Conservation (phyloP, 2,113 vertebrate genomes). For the Perognathus longimembris region DNA sequence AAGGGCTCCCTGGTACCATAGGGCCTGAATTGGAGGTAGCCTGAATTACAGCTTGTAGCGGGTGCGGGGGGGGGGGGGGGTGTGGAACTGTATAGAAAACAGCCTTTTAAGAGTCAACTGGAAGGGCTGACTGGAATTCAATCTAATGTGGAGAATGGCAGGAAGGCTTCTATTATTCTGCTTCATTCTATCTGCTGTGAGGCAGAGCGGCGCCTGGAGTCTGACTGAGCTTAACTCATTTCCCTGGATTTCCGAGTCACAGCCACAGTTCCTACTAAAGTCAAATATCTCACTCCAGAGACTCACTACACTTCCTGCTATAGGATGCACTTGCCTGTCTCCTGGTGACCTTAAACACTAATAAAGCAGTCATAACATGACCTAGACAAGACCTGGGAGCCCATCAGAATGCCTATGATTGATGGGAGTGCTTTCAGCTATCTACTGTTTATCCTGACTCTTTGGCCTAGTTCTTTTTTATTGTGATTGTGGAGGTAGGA, state of each 20-base stretch:
- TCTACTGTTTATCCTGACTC: conserved; percentile 76
- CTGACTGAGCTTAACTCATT: conserved; percentile 88
- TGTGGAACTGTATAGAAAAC: conserved; percentile 70
- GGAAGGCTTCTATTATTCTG: conserved; percentile 92
- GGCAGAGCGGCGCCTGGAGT: conserved; percentile 89
- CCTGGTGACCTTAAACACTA: conserved; percentile 92
- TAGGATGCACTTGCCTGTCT: conserved; percentile 95
- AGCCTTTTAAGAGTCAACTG: conserved; percentile 70
- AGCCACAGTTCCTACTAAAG: conserved; percentile 85
- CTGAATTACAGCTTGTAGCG: conserved; percentile 67
- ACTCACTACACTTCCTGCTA: conserved; percentile 92
- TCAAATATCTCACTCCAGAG: conserved; percentile 92
- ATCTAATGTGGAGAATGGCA: conserved; percentile 90
- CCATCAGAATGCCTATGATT: conserved; percentile 71
- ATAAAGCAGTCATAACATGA: conserved; percentile 93
- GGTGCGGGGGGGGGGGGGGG: too few relatives aligned
- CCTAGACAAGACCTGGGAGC: conserved; percentile 84
- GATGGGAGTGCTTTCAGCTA: conserved; percentile 75
- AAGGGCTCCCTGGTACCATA: conserved; percentile 67
- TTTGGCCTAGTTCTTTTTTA: conserved; percentile 69
- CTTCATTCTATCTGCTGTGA: conserved; percentile 85
- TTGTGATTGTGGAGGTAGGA: conserved; percentile 71
- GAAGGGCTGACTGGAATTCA: conserved; percentile 87
- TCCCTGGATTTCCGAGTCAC: conserved; percentile 92
- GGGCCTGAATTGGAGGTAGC: conserved; percentile 64